phyloP scores from a whole-genome alignment of 2,797 vertebrate species.

The Clarias fuscus region DNA sequence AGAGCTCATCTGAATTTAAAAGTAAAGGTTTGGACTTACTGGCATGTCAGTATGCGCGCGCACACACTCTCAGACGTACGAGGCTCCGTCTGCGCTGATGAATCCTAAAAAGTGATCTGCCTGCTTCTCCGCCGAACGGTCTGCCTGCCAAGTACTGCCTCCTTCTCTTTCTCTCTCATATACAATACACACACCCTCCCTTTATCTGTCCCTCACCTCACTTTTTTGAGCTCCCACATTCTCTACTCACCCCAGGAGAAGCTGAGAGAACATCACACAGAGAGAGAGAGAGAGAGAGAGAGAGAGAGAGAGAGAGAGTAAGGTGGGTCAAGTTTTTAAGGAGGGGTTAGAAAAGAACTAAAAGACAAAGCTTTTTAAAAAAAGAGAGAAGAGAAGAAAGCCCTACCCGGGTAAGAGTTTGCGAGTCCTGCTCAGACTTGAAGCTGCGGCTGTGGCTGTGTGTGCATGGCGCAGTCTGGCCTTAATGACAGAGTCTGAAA shows the following conservation, averaged over 20 bases:
- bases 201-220: slow-evolving; percentile 50
- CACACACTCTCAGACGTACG: slow-evolving; percentile 4
- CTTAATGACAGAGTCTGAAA: slow-evolving; percentile 80
- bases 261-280: neutral
- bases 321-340: slow-evolving; percentile 14
- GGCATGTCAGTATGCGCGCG: slow-evolving; percentile 54
- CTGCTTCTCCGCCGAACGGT: slow-evolving; percentile 39
- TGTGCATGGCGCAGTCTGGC: slow-evolving; percentile 68
- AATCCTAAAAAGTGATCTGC: slow-evolving; percentile 56
- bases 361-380: neutral
- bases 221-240: slow-evolving; percentile 33
- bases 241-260: neutral
- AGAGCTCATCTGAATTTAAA: slow-evolving; percentile 53
- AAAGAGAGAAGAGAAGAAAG: slow-evolving; percentile 24
- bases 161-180: slow-evolving; percentile 24
- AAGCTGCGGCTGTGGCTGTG: slow-evolving; percentile 72
- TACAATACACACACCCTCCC: slow-evolving; percentile 20
- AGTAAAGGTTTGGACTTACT: slow-evolving; percentile 63
- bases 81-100: slow-evolving; percentile 49
- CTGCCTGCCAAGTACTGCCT: slow-evolving; percentile 60
- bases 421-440: slow-evolving; percentile 75
- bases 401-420: slow-evolving; percentile 64
- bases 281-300: neutral
- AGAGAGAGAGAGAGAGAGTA: neutral
- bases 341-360: slow-evolving; percentile 1